Evolutionary conservation across 2,888 invertebrate genomes (phyloP).

Genomic region (Chromoteleia sp.): DNA sequence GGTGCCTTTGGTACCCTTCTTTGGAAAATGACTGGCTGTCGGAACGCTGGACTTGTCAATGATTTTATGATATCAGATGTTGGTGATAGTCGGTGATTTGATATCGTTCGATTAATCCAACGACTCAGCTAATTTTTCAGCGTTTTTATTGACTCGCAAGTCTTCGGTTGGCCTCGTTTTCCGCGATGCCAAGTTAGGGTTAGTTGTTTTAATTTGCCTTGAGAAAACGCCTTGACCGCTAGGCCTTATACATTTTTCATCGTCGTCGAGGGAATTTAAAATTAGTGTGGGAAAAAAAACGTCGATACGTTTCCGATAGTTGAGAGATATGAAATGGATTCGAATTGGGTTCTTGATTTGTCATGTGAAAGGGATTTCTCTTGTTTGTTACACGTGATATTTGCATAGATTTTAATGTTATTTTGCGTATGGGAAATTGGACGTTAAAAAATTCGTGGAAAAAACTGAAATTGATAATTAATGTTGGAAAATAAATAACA

Average conservation of each 20-base stretch:
- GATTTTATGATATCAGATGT: conserved; percentile 74
- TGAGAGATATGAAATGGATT: conserved; percentile 28
- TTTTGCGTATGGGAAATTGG: not conserved
- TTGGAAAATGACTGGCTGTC: conserved; percentile 64
- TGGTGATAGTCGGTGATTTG: not conserved
- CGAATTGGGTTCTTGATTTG: conserved; percentile 2
- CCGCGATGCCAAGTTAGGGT: conserved; percentile 44
- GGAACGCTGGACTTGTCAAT: conserved; percentile 56
- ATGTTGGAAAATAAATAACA: too few relatives aligned
- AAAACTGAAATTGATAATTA: too few relatives aligned
- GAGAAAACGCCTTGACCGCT: conserved; percentile 52
- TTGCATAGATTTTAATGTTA: conserved; percentile 1
- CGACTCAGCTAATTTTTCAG: conserved; percentile 60
- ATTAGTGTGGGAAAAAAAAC: conserved; percentile 45
- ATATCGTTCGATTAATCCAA: conserved; percentile 17
- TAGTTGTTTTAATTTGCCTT: conserved; percentile 37
- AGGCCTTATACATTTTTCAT: conserved; percentile 56
- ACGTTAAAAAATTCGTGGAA: not conserved
- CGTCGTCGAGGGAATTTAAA: conserved; percentile 30
- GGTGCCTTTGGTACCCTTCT: conserved; percentile 47
- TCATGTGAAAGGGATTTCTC: not conserved
- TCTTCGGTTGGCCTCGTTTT: conserved; percentile 12
- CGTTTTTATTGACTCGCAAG: conserved; percentile 19
- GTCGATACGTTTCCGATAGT: conserved; percentile 4
- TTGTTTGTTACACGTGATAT: not conserved